phyloP scores from a whole-genome alignment of 2,888 invertebrate genomes.

The Fragum fragum region DNA sequence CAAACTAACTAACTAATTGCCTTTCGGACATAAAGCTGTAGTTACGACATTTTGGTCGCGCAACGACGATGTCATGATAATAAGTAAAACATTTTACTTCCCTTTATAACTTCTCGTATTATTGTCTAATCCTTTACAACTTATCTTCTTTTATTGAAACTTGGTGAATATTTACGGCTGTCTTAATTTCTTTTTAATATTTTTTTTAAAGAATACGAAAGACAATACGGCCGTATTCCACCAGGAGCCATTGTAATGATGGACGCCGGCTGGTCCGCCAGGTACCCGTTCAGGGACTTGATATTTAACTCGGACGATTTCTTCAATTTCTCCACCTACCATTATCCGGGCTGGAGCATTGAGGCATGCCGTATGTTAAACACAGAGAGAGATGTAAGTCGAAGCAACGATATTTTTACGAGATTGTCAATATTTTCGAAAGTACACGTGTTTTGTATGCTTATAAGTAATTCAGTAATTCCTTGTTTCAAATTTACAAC shows the following conservation, averaged over 20 bases:
- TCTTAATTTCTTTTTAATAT: too few relatives aligned
- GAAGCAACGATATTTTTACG: too few relatives aligned
- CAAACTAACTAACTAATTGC: too few relatives aligned
- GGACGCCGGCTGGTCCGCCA: constrained; percentile 56
- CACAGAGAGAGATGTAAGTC: constrained; percentile 81
- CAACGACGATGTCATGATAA: too few relatives aligned
- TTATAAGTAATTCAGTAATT: background rate
- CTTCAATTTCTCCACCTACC: constrained; percentile 34
- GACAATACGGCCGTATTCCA: constrained; percentile 78
- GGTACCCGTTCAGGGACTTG: constrained; percentile 44
- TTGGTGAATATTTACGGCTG: too few relatives aligned
- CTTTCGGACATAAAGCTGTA: too few relatives aligned
- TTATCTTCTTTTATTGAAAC: too few relatives aligned
- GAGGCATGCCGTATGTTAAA: constrained; percentile 90
- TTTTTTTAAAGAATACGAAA: constrained; percentile 86
- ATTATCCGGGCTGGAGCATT: constrained; percentile 80
- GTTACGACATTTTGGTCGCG: too few relatives aligned
- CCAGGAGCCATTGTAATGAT: constrained; percentile 51
- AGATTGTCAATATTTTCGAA: background rate
- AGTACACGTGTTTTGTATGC: background rate
- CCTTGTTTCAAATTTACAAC: background rate
- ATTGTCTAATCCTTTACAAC: too few relatives aligned
- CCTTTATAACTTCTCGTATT: too few relatives aligned
- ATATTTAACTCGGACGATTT: constrained; percentile 49
- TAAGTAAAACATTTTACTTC: too few relatives aligned